These are phyloP conservation scores for Leucania comma DNA, from an alignment of 2,888 invertebrate genomes.

Conservation along the genomic window DNA sequence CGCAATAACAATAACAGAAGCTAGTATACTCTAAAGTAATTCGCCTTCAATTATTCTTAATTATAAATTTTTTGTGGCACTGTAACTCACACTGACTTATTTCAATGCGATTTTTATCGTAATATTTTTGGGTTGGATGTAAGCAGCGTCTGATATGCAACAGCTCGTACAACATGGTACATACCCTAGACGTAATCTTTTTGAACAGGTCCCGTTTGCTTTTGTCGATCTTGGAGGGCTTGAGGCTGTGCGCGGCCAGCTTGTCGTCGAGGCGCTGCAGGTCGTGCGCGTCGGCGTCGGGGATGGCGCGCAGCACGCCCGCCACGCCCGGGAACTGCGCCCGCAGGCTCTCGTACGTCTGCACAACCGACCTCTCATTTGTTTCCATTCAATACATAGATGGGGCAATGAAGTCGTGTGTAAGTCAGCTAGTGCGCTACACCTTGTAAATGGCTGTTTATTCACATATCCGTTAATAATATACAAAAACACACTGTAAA, in stretches of 20 bases:
- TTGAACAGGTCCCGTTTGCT: constrained; percentile 97
- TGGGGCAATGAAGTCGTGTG: too few relatives aligned
- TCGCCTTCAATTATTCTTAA: too few relatives aligned
- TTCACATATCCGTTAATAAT: too few relatives aligned
- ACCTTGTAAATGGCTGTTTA: too few relatives aligned
- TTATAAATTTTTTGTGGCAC: too few relatives aligned
- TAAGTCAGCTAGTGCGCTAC: too few relatives aligned
- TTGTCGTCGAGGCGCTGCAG: constrained; percentile 96
- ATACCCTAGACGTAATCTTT: constrained; percentile 95
- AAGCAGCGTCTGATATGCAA: neutral
- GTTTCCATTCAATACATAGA: too few relatives aligned
- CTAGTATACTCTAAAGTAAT: too few relatives aligned
- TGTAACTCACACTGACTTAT: neutral
- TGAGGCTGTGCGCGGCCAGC: constrained; percentile 92
- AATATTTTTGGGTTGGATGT: neutral
- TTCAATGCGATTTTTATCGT: neutral
- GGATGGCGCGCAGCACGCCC: constrained; percentile 94
- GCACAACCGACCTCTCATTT: neutral
- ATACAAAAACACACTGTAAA: too few relatives aligned
- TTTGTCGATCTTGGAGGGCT: constrained; percentile 96
- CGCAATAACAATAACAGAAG: too few relatives aligned
- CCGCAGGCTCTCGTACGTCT: constrained; percentile 94
- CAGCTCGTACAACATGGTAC: constrained; percentile 44
- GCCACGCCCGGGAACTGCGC: constrained; percentile 94
- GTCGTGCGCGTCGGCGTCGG: constrained; percentile 95